Evolutionary conservation across 1,140 invertebrate genomes (phyloP), one percentile per base, ranked within the genome.

Genomic region (Holcopasites calliopsidis): DNA sequence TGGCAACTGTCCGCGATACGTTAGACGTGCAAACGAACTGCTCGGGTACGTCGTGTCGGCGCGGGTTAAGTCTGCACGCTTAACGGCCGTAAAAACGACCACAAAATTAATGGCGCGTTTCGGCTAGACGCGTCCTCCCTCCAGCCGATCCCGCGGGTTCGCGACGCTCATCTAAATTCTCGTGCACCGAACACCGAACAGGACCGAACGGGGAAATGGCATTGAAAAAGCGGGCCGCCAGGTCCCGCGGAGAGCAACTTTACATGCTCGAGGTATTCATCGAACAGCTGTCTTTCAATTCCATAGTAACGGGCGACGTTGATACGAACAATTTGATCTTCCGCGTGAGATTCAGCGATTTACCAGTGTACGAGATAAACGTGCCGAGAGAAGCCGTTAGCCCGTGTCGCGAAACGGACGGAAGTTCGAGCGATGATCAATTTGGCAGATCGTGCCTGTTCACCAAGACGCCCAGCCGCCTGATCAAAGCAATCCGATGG

Each of bases 361-460:
- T 89, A n/a, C 80, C 83, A 47, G 57, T 72, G 1, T 81, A 88
- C 23, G 68, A 83, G 11, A 82, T 90, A 16, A 75, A 28, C 0
- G 7, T 70, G 5, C 50, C n/a, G 44, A 60, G 52, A 31, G 40
- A 62, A 3, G 2, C 3, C 11, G 18, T 40, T 21, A 13, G 21
- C 26, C 42, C 57, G 18, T 54, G 52, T 26, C 11, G 33, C 47
- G 61, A 57, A 23, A n/a, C 6, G 0, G 16, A 26, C 1, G 66
- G 33, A 5, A 69, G 31, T 31, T 55, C n/a, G 11, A 80, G 69
- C 6, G 40, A 77, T 4, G 79, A 85, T 8, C 66, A 83, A 31
- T 69, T 71, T 31, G 84, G 87, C 11, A 88, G 89, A 61, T 85
- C 88, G 5, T 90, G 85, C 72, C 21, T 90, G 5, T 88, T 90